These are phyloP conservation scores for Drosophila sturtevanti DNA, from an alignment of 1,140 invertebrate genomes.

Conservation along the genomic window DNA sequence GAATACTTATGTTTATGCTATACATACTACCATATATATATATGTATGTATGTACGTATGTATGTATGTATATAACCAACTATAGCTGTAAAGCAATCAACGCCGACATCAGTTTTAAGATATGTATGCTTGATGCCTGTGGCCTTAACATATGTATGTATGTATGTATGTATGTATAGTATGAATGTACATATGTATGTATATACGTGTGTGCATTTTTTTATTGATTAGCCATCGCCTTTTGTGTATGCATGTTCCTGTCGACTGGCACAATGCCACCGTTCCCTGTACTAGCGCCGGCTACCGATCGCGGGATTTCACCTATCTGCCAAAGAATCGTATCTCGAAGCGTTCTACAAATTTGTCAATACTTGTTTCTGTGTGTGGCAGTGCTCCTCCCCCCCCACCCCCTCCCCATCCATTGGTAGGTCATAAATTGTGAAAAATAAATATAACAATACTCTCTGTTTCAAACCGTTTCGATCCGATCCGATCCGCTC, in stretches of 20 bases:
- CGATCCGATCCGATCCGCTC: background rate
- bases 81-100: conserved; percentile 44
- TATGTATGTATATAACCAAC: background rate
- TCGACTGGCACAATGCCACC: conserved; percentile 62
- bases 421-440: conserved; percentile 62
- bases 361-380: conserved; percentile 62
- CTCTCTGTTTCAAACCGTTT: conserved; percentile 12
- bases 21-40: background rate
- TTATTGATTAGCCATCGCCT: conserved; percentile 76
- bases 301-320: conserved; percentile 54
- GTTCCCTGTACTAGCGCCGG: conserved; percentile 75
- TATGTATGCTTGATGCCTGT: background rate
- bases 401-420: no score
- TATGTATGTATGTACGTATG: background rate
- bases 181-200: conserved; percentile 43
- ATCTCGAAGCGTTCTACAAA: conserved; percentile 43
- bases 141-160: background rate
- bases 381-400: conserved; percentile 15
- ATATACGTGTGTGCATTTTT: conserved; percentile 32
- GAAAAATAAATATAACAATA: conserved; percentile 78
- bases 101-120: conserved; percentile 34
- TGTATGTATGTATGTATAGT: conserved; percentile 48
- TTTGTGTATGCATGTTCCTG: conserved; percentile 67
- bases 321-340: conserved; percentile 18
- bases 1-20: conserved; percentile 11